Evolutionary conservation across 2,888 invertebrate genomes (phyloP).

Genomic region (Zhengitettix transpicula): DNA sequence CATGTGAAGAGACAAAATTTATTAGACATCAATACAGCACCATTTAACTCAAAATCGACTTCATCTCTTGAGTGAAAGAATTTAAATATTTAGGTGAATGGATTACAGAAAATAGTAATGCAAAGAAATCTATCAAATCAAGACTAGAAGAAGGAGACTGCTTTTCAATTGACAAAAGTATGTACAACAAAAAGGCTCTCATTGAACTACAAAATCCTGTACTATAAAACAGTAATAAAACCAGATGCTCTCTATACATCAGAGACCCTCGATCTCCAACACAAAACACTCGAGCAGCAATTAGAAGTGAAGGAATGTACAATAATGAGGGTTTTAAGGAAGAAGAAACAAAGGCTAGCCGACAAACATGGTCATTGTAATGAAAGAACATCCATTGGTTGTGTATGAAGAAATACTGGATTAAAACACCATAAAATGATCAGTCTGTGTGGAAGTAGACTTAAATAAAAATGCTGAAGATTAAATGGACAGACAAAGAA

Average conservation of each 20-base stretch:
- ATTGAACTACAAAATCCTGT: neutral
- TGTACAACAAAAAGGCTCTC: neutral
- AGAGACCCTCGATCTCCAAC: neutral
- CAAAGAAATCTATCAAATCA: neutral
- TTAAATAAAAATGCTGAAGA: no score
- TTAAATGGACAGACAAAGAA: no score
- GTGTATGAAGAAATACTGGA: no score
- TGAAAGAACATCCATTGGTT: no score
- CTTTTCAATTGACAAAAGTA: neutral
- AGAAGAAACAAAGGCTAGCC: neutral
- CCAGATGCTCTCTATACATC: neutral
- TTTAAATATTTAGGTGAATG: neutral
- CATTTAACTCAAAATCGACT: neutral
- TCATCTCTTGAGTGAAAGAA: neutral
- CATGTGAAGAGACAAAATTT: neutral
- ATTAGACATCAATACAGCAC: neutral
- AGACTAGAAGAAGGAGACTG: neutral
- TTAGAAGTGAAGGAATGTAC: neutral
- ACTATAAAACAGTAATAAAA: neutral
- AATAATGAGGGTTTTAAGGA: neutral
- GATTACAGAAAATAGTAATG: neutral
- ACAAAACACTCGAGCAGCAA: neutral
- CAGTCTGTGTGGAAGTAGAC: no score
- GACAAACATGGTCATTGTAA: no score
- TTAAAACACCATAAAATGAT: no score